Evolutionary conservation across 2,888 invertebrate species (phyloP).

Genomic region (Maniola hyperantus): DNA sequence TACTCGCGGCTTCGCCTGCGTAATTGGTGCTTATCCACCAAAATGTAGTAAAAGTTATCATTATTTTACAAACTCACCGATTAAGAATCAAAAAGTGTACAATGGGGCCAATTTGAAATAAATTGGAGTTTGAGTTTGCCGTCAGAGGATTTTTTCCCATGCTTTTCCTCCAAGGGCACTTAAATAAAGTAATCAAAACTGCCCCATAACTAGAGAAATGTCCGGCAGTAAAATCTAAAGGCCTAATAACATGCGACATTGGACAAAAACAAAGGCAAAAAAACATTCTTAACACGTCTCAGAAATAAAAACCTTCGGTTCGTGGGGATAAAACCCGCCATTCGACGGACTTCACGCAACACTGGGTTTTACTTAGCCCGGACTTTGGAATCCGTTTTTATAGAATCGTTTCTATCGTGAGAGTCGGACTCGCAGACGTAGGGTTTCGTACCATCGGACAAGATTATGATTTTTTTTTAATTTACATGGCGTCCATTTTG

Average conservation of each 20-base stretch:
- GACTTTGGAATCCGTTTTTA: conserved; percentile 13
- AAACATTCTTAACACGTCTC: conserved; percentile 45
- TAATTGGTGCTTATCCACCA: too few species aligned
- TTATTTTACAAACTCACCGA: too few species aligned
- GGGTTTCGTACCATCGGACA: too few species aligned
- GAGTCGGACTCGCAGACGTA: too few species aligned
- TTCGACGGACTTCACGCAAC: conserved; percentile 42
- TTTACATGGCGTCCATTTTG: too few species aligned
- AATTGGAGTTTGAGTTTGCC: background rate
- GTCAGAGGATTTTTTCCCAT: background rate
- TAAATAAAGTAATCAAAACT: conserved; percentile 29
- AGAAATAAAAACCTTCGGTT: conserved; percentile 45
- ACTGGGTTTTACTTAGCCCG: conserved; percentile 36
- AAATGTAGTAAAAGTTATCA: too few species aligned
- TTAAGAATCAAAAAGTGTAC: too few species aligned
- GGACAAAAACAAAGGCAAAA: conserved; percentile 42
- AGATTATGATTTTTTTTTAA: too few species aligned
- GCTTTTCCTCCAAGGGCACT: background rate
- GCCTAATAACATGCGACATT: conserved; percentile 43
- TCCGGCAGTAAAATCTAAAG: conserved; percentile 38
- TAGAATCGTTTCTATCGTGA: conserved; percentile 6
- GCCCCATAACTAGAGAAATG: conserved; percentile 27
- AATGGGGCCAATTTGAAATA: too few species aligned
- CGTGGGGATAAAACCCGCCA: conserved; percentile 41
- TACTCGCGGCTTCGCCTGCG: too few species aligned